A percentile compares a stretch with the other conserved stretches of the same genome.
Conservation (phyloP, 2,888 invertebrate genomes). For the Volucella inanis region DNA sequence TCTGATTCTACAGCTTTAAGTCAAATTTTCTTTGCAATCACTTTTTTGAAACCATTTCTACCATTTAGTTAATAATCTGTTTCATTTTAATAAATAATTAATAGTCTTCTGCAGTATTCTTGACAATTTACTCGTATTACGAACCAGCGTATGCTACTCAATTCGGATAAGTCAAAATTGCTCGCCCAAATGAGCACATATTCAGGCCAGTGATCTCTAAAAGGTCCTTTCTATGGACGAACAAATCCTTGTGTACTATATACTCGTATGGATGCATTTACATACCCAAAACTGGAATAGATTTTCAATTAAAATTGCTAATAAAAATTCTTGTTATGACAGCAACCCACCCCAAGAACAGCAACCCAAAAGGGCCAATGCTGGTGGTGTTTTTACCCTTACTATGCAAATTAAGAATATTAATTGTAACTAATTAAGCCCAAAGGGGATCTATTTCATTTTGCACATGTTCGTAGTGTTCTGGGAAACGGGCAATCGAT, state of each 20-base stretch:
- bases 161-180: not conserved
- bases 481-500: not conserved
- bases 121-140: constrained; percentile 23
- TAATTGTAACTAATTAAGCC: constrained; percentile 76
- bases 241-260: not conserved
- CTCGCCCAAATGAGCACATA: not conserved
- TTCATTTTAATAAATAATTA: constrained; percentile 64
- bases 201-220: not conserved
- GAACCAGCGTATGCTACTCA: not conserved
- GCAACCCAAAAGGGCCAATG: not conserved
- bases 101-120: constrained; percentile 25
- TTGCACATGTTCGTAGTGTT: constrained; percentile 36
- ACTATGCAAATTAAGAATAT: constrained; percentile 74
- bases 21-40: too few species aligned
- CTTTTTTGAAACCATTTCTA: constrained; percentile 40
- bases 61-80: constrained; percentile 61
- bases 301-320: constrained; percentile 55
- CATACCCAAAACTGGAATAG: constrained; percentile 7
- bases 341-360: not conserved
- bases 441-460: constrained; percentile 32
- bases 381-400: constrained; percentile 37
- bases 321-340: constrained; percentile 56
- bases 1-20: too few species aligned
- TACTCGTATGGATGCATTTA: not conserved
- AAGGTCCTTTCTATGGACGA: not conserved